A percentile compares a stretch with the other conserved stretches of the same genome.
Conservation (phyloP, 2,797 vertebrate species). For the Poecile montanus region DNA sequence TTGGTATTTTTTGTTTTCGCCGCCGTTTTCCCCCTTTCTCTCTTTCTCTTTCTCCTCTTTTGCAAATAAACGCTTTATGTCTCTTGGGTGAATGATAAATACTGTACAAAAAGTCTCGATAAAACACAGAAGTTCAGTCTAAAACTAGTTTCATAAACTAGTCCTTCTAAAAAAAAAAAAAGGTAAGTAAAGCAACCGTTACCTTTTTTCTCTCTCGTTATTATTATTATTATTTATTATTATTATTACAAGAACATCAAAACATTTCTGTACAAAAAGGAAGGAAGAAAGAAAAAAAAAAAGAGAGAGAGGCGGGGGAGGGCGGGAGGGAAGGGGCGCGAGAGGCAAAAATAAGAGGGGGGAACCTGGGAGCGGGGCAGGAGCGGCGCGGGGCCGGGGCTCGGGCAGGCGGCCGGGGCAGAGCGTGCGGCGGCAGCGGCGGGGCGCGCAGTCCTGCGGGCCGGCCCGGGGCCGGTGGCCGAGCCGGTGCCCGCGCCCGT, state of each 20-base stretch:
- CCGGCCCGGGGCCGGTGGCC: neutral
- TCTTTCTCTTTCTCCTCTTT: slow-evolving; percentile 46
- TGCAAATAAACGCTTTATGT: slow-evolving; percentile 73
- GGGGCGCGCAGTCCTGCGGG: slow-evolving; percentile 1
- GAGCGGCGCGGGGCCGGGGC: neutral
- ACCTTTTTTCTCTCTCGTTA: slow-evolving; percentile 59
- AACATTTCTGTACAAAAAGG: slow-evolving; percentile 91
- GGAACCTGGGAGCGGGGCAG: neutral
- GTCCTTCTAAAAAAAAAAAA: slow-evolving; percentile 64
- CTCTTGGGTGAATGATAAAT: slow-evolving; percentile 77
- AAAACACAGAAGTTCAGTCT: slow-evolving; percentile 84
- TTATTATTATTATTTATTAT: slow-evolving; percentile 69
- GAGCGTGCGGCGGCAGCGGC: neutral
- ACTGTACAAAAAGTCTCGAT: slow-evolving; percentile 83
- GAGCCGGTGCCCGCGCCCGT: neutral
- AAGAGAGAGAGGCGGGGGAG: neutral
- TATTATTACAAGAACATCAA: slow-evolving; percentile 83
- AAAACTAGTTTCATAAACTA: slow-evolving; percentile 75
- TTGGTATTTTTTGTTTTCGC: neutral
- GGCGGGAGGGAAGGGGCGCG: neutral
- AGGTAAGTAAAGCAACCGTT: slow-evolving; percentile 75
- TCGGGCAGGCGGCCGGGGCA: neutral
- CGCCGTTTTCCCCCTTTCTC: neutral
- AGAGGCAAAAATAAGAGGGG: neutral
- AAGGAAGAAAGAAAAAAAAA: slow-evolving; percentile 39